These are phyloP conservation scores for Pomacea maculata DNA, from an alignment of 1,140 invertebrate species.

Conservation along the genomic window DNA sequence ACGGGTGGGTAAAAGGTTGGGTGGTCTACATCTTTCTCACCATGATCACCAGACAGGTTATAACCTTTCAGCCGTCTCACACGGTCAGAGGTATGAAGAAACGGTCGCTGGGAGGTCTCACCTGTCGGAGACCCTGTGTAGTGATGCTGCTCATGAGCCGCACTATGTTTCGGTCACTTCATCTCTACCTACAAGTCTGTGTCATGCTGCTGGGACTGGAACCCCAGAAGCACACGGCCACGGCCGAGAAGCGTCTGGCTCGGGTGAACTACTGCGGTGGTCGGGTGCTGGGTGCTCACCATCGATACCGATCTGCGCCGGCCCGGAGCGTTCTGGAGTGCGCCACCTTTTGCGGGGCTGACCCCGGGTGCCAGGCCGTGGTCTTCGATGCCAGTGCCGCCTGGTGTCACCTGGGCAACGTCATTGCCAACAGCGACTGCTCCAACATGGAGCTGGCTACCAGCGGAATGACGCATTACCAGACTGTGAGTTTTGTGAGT, in stretches of 20 bases:
- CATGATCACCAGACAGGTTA: too few species aligned
- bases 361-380: neutral
- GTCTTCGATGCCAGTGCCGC: neutral
- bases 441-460: constrained; percentile 13
- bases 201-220: too few species aligned
- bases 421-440: constrained; percentile 4
- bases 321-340: constrained; percentile 3
- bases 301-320: neutral
- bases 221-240: too few species aligned
- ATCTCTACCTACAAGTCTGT: too few species aligned
- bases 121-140: too few species aligned
- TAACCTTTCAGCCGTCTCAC: too few species aligned
- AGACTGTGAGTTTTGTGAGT: constrained; percentile 1
- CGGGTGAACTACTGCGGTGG: neutral
- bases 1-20: too few species aligned
- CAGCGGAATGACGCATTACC: neutral
- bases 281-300: neutral
- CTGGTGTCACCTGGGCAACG: neutral
- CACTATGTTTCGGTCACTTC: too few species aligned
- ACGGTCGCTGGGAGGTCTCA: too few species aligned
- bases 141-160: too few species aligned
- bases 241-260: neutral
- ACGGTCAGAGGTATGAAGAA: too few species aligned
- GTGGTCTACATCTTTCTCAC: too few species aligned
- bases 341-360: neutral